Base-by-base conservation (phyloP, 2,113 vertebrate genomes). In the Odontophorus gujanensis region DNA sequence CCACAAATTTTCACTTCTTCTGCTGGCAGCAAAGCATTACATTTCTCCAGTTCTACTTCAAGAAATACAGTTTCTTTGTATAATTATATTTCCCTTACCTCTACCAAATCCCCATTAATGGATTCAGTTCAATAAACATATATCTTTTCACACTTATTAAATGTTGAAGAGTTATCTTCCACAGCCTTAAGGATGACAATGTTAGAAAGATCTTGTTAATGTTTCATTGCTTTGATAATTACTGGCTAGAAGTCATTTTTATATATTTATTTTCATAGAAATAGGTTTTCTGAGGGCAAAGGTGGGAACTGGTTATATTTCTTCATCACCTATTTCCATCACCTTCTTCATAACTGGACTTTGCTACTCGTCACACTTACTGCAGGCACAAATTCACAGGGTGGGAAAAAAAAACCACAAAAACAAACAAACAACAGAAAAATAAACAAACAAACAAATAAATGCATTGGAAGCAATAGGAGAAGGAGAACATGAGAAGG, bases 1-100 rank as follows among this genome's bases (percentile, higher is more conserved):
- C 65, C 12, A 13, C 36, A 57, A 12, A 30, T 2, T 75, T 87
- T 26, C 2, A 43, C 75, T 53, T 77, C 22, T 78, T 80, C 20
- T 81, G 9, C 48, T 13, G 84, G 11, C 25, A 89, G 15, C 42
- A 90, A 77, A 45, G 5, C 4, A 30, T 51, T 2, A 1, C 1
- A 4, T 74, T 91, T 88, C 57, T 93, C 15, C 48, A 75, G 34
- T 43, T 81, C 30, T 86, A 6, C 12, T 93, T 89, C 20, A 36
- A 30, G 26, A 86, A 80, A 53, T 6, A 2, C 11, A 34, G 5
- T 65, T 65, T 63, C 38, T 51, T 77, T 68, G 11, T 53, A 25
- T n/a, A 22, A 18, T 12, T 26, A 1, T 40, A 76, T 38, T 89
- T 81, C 32, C 15, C 62, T 25, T 48, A 34, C 7, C n/a, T 65